Base-by-base conservation (phyloP, 2,888 invertebrate species). In the Deilephila elpenor region DNA sequence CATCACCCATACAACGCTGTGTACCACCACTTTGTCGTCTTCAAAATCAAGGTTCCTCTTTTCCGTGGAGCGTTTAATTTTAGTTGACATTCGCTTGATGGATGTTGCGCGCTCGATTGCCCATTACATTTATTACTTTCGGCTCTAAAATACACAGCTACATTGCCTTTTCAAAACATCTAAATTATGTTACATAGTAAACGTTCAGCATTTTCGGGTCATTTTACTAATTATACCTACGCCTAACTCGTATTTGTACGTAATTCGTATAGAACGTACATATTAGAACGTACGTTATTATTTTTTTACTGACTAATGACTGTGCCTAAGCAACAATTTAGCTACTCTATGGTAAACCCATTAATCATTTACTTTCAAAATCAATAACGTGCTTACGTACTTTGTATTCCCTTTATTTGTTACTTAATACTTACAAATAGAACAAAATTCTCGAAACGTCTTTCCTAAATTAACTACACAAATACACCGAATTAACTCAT, bases 1-100 rank as follows among this genome's bases (percentile, higher is more conserved):
- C 88, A 88, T 83, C 84, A 82, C 80, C 77, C 62, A 62, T 25
- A 51, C 72, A 77, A 74, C 75, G 78, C 76, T 78, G 74, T 77
- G 72, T 74, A 73, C 78, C 76, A 80, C 80, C 78, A 82, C 80
- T 83, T 82, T 79, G 56, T 82, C 78, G 44, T 44, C 77, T 75
- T 79, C 76, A 79, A 79, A 80, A 82, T 64, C 56, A 56, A 34
- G 60, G 32, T 62, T 34, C 7, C n/a, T n/a, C n/a, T 59, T 53
- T 32, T 44, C 44, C 11, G 11, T 60, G 14, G 29, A 64, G 37
- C 64, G 37, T 64, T 64, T 20, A n/a, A 64, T 44, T 64, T 44
- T 44, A 64, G 11, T 44, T 44, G 37, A 44, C 7, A 64, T 20
- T 64, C 8, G 20, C n/a, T 44, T 8, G n/a, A 64, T n/a, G n/a